Evolutionary conservation across 1,140 invertebrate genomes (phyloP), one percentile per base, ranked within the genome.

Genomic region (Drosophila albomicans): DNA sequence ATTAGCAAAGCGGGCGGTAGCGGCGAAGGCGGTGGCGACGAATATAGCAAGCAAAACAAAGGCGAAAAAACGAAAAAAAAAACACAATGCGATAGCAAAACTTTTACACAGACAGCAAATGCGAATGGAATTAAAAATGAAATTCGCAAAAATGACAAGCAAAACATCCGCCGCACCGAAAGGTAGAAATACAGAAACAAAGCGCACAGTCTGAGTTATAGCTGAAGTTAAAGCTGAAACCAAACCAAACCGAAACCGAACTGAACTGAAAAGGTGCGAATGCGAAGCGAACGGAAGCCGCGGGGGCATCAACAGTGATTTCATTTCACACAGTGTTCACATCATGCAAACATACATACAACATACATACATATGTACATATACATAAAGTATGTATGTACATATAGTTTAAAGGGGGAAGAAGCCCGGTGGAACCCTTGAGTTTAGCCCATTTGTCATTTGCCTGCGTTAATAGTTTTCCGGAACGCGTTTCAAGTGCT

Each of bases 21-120:
- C 20, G 20, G 75, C 41, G 30, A 25, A 71, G 72, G 65, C 51
- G 62, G 57, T 8, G 45, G 56, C 74, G 51, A 81, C 85, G 85
- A 89, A 89, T 70, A 4, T 66, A 67, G 25, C 41, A 81, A 89
- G 68, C 85, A 89, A 79, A 89, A 89, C 85, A 89, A 89, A 87
- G 78, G 16, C 54, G 49, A 54, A 66, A 64, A 49, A 32, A 25
- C 52, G 46, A 46, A 46, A 56, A 57, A 32, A 38, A 7, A 8
- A 32, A 32, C 3, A 3, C 20, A 32, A 8, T 8, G 5, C 32
- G 10, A 38, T 10, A 38, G 35, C 7, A 7, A 38, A 38, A 71
- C 66, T 25, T 25, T 25, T 25, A 74, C 57, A 79, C 49, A 63
- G 51, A 63, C 59, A 75, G 61, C 30, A n/a, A 75, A 59, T 61